Base-by-base conservation (phyloP, 2,797 vertebrate genomes). In the Toxotes lorentzi region DNA sequence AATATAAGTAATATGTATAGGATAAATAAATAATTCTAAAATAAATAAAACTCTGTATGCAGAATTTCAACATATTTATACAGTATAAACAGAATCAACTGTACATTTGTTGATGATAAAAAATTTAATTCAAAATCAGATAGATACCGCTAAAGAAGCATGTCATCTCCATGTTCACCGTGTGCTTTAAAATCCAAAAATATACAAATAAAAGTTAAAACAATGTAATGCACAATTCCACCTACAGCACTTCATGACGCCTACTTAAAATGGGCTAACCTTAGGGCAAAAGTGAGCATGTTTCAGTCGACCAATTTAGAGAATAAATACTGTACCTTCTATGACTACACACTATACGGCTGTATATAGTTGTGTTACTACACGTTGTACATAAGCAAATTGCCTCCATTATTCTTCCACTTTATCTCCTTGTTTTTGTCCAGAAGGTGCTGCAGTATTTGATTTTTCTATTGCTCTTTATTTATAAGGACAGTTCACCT, bases 11-110 rank as follows among this genome's bases (percentile, higher is more conserved):
- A 48, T 34, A 56, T 82, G 21, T 75, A 68, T 69, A 81, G 27
- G 82, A 50, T 57, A 89, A 91, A 93, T 92, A 91, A 92, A 93
- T 86, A 78, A 82, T 78, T 82, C 51, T 85, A 67, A 85, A 93
- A 91, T 88, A 92, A 94, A 93, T 92, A 89, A 86, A 82, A 78
- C 69, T 84, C 38, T 21, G 5, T 81, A 70, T 82, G 53, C 76
- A 82, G 78, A 81, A 66, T 83, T 70, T 78, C 3, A 88, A 59
- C 60, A 72, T 35, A 47, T 75, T 48, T 83, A 75, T 63, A 89
- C 72, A 86, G 51, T 83, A 87, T 85, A 86, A 73, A 91, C 68
- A 83, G 23, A 83, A 75, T 79, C 61, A 81, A 79, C 68, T 78
- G 41, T 79, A 82, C 78, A 83, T 47, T 30, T 74, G 8, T 50